Evolutionary conservation across 2,113 vertebrate species (phyloP), one percentile per base, ranked within the genome.

Genomic region (Notothenia coriiceps): DNA sequence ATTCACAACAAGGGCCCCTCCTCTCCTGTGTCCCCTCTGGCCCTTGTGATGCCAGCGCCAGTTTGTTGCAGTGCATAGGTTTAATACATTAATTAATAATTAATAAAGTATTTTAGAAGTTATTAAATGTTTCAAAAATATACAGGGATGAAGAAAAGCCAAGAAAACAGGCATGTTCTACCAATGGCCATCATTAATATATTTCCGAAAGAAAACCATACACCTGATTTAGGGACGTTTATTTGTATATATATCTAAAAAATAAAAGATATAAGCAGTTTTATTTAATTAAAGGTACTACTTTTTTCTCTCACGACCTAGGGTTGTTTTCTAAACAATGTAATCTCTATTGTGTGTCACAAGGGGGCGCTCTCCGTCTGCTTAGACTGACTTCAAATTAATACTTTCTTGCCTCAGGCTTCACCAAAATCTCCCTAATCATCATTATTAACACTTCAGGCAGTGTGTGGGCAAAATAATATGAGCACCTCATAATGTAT

Each of bases 281-380:
- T 46, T 67, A 13, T 4, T 43, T n/a, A 6, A 51, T 5, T 59
- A 5, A 59, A 65, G 12, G 2, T 70, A 13, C 2, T 25, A 25
- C 25, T 25, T 8, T 40, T 60, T 14, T 17, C 20, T 35, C 55
- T 44, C 25, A 67, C 15, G 40, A 10, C 10, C 6, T 17, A 22
- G 22, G 1, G 40, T 14, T 62, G 29, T 50, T 67, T 66, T 7
- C 5, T 40, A 8, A 49, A 15, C 5, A 49, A 35, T 87, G 71
- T 59, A 33, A 70, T 73, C 43, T 56, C 10, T 33, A 3, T 35
- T 63, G n/a, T 49, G 0, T 40, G 57, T 60, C 89, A 86, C 83
- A 70, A 64, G 78, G 35, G 78, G 71, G 84, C 29, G 35, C 73
- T 80, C 46, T 70, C 6, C 6, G 1, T 74, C 75, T 77, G 29